Evolutionary conservation across 2,888 invertebrate species (phyloP).

Genomic region (Odontomyia ornata): DNA sequence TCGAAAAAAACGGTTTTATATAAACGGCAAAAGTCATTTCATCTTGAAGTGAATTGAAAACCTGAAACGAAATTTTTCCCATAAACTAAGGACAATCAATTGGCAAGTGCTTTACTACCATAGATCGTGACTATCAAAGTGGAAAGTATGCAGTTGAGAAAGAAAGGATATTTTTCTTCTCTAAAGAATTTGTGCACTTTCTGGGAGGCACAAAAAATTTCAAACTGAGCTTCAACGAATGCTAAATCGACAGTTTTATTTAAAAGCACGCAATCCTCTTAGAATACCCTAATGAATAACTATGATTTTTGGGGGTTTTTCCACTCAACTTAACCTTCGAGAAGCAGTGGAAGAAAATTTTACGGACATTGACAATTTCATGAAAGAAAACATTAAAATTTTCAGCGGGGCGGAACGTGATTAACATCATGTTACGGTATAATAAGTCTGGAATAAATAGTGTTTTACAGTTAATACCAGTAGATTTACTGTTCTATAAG

Average conservation of each 20-base stretch:
- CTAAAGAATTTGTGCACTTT: background rate
- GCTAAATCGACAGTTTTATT: conserved; percentile 17
- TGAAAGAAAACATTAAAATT: background rate
- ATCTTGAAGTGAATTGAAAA: background rate
- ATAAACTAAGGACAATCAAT: background rate
- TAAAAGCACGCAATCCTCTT: conserved; percentile 3
- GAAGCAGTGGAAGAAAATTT: background rate
- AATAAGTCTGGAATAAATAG: background rate
- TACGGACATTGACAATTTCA: background rate
- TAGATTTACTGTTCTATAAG: background rate
- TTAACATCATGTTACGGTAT: background rate
- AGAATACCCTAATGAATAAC: background rate
- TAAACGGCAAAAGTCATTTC: conserved; percentile 17
- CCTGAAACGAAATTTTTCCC: conserved; percentile 7
- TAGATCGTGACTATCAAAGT: no score
- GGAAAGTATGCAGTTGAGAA: background rate
- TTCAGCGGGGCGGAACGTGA: background rate
- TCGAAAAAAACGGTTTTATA: conserved; percentile 30
- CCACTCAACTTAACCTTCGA: background rate
- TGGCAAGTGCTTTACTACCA: conserved; percentile 11
- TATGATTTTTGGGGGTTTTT: conserved; percentile 5
- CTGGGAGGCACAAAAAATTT: conserved; percentile 1
- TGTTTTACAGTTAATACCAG: background rate
- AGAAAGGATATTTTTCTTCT: background rate
- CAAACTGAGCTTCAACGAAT: conserved; percentile 16